Evolutionary conservation across 2,797 vertebrate species (phyloP), one percentile per base, ranked within the genome.

Genomic region (Pteropus rufus): DNA sequence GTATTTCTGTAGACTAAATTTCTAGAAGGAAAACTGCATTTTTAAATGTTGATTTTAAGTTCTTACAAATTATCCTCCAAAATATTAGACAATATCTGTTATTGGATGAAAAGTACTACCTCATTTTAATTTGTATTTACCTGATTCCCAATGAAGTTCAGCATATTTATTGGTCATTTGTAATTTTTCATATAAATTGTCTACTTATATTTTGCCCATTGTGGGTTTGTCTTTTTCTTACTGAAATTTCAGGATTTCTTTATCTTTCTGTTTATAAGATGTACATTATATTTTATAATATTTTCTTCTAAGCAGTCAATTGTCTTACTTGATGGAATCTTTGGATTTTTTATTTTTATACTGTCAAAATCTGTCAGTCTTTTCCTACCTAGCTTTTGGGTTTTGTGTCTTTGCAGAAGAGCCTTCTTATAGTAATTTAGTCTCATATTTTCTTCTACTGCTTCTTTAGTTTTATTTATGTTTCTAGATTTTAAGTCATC

Each of bases 401-500:
- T 85, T 97, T 91, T 92, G 8, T 91, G 39, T 95, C 46, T 96
- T 84, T 89, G 31, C 69, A 64, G 19, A 72, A 96, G 62, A 89
- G 24, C 23, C 10, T 64, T 89, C 64, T 89, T 73, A 93, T 46
- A 91, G 29, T 70, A 79, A 26, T 72, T 93, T 70, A 82, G 29
- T 80, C 9, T 76, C 52, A 56, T 10, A 23, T 93, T 91, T 94
- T 91, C 44, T 95, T 60, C 14, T 86, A 49, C 36, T 70, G 7
- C n/a, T 52, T 56, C 31, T 76, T 92, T 89, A 91, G 34, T 91
- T 93, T 85, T 94, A 39, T 93, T 79, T 92, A 65, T 94, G 62
- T 95, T 95, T 70, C 73, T 89, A 80, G 60, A 73, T 90, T 96
- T 96, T 96, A 95, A 83, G 96, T 93, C 72, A 94, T 95, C 92